Evolutionary conservation across 2,888 invertebrate species (phyloP), one percentile per base, ranked within the genome.

Genomic region (Acleris holmiana): DNA sequence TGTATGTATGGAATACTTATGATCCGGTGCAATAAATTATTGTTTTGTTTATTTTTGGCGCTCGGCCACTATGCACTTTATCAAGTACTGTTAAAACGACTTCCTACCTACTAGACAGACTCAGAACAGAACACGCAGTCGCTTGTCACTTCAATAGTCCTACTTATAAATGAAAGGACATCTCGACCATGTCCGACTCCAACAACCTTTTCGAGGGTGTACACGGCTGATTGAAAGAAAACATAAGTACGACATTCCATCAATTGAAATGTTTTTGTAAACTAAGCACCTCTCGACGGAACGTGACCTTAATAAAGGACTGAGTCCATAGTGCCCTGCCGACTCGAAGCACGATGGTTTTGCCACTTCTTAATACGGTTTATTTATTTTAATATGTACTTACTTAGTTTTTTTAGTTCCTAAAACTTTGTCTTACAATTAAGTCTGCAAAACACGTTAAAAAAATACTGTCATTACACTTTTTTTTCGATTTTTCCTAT

Each of bases 221-320:
- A 60, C 56, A 57, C 72, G 70, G 77, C 72, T 83, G 83, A 87
- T 86, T 83, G 80, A 86, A 88, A 84, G 83, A 85, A 86, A 86
- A 88, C 85, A 86, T 80, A 44, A 65, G 64, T 57, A 78, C 75
- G 67, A 79, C 84, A 86, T 86, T 82, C 84, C 85, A 61, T 75
- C 79, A 73, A 81, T 80, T 76, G 76, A 77, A 63, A 75, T 71
- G 76, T 79, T 78, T 78, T 83, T 78, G 79, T 81, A 74, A 79
- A 76, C 64, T 78, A 83, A 85, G 86, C 78, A 78, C 80, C 91
- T 88, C 91, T 92, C 85, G 73, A 91, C 78, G 81, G 83, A 81
- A 91, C 91, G 92, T 92, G 91, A 92, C 86, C 77, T 56, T 57
- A 71, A 86, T 85, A 89, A 91, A 83, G 75, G 85, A 76, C 73